Evolutionary conservation across 1,140 invertebrate genomes (phyloP).

Genomic region (Drosophila sucinea): DNA sequence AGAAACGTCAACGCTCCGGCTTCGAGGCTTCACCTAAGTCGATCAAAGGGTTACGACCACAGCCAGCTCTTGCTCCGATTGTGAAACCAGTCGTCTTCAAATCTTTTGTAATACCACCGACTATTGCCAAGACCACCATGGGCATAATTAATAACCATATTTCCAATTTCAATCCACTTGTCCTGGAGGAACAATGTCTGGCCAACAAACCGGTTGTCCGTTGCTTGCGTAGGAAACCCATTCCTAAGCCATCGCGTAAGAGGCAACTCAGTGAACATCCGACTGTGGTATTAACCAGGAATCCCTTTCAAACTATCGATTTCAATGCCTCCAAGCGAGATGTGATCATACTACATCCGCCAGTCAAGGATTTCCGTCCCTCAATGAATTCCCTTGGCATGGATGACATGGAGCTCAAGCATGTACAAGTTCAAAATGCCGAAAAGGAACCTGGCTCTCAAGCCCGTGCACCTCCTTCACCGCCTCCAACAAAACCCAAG

Average conservation of each 20-base stretch:
- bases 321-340: conserved; percentile 17
- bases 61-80: background rate
- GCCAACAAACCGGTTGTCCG: background rate
- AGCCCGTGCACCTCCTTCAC: conserved; percentile 5
- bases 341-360: conserved; percentile 53
- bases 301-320: conserved; percentile 26
- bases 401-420: conserved; percentile 16
- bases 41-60: background rate
- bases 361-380: conserved; percentile 34
- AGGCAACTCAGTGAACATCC: conserved; percentile 10
- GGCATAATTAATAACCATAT: conserved; percentile 38
- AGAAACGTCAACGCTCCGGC: conserved; percentile 35
- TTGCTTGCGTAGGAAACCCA: background rate
- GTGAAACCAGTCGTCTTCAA: background rate
- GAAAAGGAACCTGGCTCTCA: background rate
- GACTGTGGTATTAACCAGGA: conserved; percentile 7
- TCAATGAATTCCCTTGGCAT: conserved; percentile 52
- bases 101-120: conserved; percentile 29
- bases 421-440: conserved; percentile 3
- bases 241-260: conserved; percentile 17
- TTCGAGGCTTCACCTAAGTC: conserved; percentile 25
- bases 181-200: background rate
- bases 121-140: conserved; percentile 21
- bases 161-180: background rate
- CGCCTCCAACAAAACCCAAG: conserved; percentile 30